These are phyloP conservation scores for Idaea dimidiata DNA, from an alignment of 2,888 invertebrate species.

Conservation along the genomic window DNA sequence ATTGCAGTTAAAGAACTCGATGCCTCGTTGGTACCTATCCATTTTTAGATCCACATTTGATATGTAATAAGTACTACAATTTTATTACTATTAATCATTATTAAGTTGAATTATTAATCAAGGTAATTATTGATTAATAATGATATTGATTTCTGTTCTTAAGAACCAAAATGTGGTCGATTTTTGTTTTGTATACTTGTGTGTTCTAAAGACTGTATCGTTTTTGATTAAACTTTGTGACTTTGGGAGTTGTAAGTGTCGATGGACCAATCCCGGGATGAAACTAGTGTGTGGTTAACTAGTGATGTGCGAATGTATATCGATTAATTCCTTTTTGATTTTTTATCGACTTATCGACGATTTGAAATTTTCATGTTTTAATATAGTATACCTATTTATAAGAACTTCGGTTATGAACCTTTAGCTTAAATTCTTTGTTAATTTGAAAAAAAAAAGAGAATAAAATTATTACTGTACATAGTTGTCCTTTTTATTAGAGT, in stretches of 20 bases:
- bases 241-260: conserved; percentile 33
- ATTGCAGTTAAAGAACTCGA: background rate
- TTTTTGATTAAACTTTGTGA: conserved; percentile 32
- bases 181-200: conserved; percentile 20
- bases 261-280: conserved; percentile 52
- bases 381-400: conserved; percentile 28
- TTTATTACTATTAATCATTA: background rate
- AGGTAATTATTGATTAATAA: conserved; percentile 9
- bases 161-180: background rate
- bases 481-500: conserved; percentile 29
- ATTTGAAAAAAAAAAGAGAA: conserved; percentile 62
- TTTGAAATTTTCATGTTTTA: conserved; percentile 45
- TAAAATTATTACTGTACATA: conserved; percentile 76
- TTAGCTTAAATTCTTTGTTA: conserved; percentile 74
- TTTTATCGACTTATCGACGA: conserved; percentile 43
- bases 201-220: conserved; percentile 53
- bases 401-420: conserved; percentile 70
- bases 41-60: no score
- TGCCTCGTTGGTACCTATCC: background rate
- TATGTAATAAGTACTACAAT: background rate
- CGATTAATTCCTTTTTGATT: conserved; percentile 33
- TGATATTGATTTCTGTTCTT: conserved; percentile 8
- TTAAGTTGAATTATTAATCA: conserved; percentile 9
- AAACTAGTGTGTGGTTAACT: conserved; percentile 35
- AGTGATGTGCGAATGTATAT: conserved; percentile 31